phyloP scores from a whole-genome alignment of 2,888 invertebrate species.

The Andrena bicolor region DNA sequence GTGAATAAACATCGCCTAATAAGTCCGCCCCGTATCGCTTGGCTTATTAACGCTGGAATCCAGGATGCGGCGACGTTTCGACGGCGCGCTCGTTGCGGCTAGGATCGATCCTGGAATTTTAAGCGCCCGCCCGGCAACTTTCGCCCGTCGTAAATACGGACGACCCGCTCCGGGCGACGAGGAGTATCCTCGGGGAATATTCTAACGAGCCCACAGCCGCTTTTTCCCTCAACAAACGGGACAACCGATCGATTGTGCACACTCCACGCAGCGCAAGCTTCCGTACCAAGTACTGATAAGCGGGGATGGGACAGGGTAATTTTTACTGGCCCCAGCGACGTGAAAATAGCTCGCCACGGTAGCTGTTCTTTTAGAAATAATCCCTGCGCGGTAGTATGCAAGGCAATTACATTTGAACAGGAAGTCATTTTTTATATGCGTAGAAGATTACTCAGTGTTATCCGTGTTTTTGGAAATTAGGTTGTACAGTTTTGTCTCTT shows the following conservation, averaged over 20 bases:
- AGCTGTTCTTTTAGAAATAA: too few species aligned
- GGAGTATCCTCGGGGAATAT: neutral
- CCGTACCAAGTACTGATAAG: conserved; percentile 15
- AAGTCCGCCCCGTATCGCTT: conserved; percentile 22
- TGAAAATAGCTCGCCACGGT: too few species aligned
- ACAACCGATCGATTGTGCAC: conserved; percentile 25
- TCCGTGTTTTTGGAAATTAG: too few species aligned
- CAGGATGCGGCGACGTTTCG: conserved; percentile 23
- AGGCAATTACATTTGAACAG: too few species aligned
- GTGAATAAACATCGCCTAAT: conserved; percentile 52
- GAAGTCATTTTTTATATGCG: too few species aligned
- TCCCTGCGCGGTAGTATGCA: too few species aligned
- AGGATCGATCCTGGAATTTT: conserved; percentile 21
- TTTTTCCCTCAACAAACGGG: neutral
- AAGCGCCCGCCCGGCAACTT: conserved; percentile 3
- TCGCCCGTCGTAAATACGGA: conserved; percentile 12
- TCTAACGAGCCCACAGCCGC: neutral
- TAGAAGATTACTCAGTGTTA: too few species aligned
- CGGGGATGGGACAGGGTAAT: conserved; percentile 18
- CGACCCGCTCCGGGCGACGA: neutral
- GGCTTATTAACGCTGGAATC: conserved; percentile 49
- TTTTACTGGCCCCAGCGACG: neutral
- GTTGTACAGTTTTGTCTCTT: too few species aligned
- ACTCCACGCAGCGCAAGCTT: conserved; percentile 7
- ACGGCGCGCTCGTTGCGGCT: conserved; percentile 1